Percentiles rank a stretch among this genome's conserved stretches.
Conservation (phyloP, 2,113 vertebrate genomes). For the Condylura cristata region DNA sequence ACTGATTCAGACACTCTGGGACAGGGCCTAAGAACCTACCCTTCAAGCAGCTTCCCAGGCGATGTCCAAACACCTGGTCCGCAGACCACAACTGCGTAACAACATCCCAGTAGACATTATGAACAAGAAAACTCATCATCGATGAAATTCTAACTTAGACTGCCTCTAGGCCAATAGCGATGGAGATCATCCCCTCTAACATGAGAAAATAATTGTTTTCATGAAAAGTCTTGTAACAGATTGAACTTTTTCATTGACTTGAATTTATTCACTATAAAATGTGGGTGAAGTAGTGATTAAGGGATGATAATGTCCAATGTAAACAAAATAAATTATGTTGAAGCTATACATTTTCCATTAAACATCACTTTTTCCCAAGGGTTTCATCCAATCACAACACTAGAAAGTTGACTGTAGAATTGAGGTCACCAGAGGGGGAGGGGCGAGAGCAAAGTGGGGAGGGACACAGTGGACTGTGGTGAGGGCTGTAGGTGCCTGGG, state of each 20-base stretch:
- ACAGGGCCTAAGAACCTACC: not conserved
- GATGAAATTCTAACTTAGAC: not conserved
- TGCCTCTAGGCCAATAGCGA: not conserved
- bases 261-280: constrained; percentile 56
- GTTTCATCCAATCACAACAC: too few species aligned
- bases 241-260: constrained; percentile 8
- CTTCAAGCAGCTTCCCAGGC: constrained; percentile 18
- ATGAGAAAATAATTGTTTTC: constrained; percentile 57
- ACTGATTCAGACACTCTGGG: not conserved
- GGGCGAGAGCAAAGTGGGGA: too few species aligned
- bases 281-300: constrained; percentile 23
- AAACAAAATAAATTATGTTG: constrained; percentile 22
- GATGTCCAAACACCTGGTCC: not conserved
- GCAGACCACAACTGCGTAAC: not conserved
- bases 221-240: constrained; percentile 53
- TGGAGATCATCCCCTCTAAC: constrained; percentile 28
- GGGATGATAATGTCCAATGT: constrained; percentile 40
- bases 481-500: too few species aligned
- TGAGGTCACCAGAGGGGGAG: too few species aligned
- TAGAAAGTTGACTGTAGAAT: too few species aligned
- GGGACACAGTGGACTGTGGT: too few species aligned
- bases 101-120: not conserved
- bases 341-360: constrained; percentile 6
- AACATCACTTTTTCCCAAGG: not conserved
- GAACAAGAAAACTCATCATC: constrained; percentile 12